Percentiles rank a stretch among this genome's conserved stretches.
Conservation (phyloP, 2,797 vertebrate species). For the Muscicapa comitata region DNA sequence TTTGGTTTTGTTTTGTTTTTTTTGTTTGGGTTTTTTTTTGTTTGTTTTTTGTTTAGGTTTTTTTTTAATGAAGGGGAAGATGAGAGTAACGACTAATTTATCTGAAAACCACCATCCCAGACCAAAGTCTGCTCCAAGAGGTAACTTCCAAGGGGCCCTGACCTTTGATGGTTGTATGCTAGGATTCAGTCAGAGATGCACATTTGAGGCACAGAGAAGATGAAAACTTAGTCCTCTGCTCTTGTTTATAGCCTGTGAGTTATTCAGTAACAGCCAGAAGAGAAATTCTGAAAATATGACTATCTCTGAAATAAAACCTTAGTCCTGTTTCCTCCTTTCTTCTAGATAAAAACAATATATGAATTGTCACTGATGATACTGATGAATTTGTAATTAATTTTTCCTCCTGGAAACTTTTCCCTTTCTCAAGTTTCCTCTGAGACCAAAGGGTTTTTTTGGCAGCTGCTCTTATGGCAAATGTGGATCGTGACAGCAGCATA, state of each 20-base stretch:
- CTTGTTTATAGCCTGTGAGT: not conserved
- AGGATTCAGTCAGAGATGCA: not conserved
- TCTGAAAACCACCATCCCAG: not conserved
- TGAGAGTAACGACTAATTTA: not conserved
- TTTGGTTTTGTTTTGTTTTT: too few relatives aligned
- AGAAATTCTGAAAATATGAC: not conserved
- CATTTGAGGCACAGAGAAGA: not conserved
- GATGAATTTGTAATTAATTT: not conserved
- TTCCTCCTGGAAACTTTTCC: not conserved
- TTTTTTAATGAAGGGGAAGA: not conserved
- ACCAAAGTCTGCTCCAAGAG: not conserved
- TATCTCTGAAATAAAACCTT: not conserved
- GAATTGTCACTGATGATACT: not conserved
- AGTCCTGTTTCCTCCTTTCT: not conserved
- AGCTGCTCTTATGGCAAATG: not conserved
- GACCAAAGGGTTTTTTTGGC: not conserved
- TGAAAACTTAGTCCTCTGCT: not conserved
- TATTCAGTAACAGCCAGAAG: not conserved
- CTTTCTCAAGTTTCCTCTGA: not conserved
- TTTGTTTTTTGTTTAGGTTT: too few relatives aligned
- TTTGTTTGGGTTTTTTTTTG: not conserved
- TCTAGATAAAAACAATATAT: not conserved
- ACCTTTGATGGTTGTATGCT: rapidly evolving
- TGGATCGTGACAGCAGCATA: not conserved
- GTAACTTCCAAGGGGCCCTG: not conserved